Evolutionary conservation across 1,140 invertebrate species (phyloP).

Genomic region (Drosophila nasuta): DNA sequence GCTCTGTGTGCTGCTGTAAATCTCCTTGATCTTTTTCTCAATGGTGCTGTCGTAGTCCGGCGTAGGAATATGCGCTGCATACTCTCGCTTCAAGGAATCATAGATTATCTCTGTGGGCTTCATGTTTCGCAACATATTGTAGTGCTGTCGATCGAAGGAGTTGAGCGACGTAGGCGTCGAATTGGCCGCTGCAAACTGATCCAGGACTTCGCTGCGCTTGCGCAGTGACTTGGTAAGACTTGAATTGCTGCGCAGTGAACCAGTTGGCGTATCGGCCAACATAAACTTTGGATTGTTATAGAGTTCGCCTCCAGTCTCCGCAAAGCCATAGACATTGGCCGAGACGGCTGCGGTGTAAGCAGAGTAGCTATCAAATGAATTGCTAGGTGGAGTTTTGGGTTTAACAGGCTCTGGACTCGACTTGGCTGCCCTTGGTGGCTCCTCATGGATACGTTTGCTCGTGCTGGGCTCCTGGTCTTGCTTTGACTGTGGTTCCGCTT

Average conservation of each 20-base stretch:
- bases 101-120: conserved; percentile 87
- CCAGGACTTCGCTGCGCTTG: conserved; percentile 71
- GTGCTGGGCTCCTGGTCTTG: conserved; percentile 20
- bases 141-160: conserved; percentile 73
- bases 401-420: conserved; percentile 37
- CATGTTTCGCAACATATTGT: conserved; percentile 85
- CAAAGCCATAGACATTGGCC: conserved; percentile 77
- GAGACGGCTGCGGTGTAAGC: conserved; percentile 61
- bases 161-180: conserved; percentile 73
- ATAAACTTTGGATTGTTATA: conserved; percentile 84
- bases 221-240: conserved; percentile 65
- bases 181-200: conserved; percentile 76
- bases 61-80: conserved; percentile 74
- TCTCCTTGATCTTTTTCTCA: conserved; percentile 83
- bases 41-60: conserved; percentile 84
- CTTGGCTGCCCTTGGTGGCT: conserved; percentile 20
- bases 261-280: conserved; percentile 72
- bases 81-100: conserved; percentile 86
- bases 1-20: conserved; percentile 82
- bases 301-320: conserved; percentile 80
- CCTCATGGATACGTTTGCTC: not conserved
- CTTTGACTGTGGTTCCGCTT: conserved; percentile 4
- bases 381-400: conserved; percentile 35
- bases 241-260: conserved; percentile 66
- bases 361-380: conserved; percentile 55